phyloP scores from a whole-genome alignment of 2,113 vertebrate genomes.

The Martes martes region DNA sequence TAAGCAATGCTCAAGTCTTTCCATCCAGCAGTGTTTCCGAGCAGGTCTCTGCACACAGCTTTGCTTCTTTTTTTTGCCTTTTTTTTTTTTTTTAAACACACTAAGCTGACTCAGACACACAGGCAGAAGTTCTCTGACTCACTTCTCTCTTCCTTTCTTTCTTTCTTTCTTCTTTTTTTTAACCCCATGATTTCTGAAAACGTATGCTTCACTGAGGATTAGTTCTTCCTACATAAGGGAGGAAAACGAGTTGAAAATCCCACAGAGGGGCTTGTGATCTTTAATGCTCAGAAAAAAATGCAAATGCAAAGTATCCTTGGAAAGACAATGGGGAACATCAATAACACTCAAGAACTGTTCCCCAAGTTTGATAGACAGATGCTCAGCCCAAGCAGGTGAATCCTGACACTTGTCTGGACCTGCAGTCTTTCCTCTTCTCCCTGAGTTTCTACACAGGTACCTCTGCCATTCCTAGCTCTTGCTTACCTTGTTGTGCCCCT shows the following conservation, averaged over 20 bases:
- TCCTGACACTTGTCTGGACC: background rate
- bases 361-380: background rate
- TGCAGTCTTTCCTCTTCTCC: background rate
- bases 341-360: background rate
- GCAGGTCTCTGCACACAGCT: conserved; percentile 60
- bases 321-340: background rate
- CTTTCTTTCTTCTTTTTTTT: background rate
- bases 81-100: conserved; percentile 41
- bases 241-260: background rate
- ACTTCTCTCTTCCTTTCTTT: conserved; percentile 52
- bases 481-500: background rate
- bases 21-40: conserved; percentile 82
- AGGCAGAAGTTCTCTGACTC: conserved; percentile 80
- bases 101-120: conserved; percentile 79
- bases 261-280: background rate
- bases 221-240: background rate
- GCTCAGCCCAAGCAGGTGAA: background rate
- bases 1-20: conserved; percentile 71
- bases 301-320: background rate
- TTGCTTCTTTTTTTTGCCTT: background rate
- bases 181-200: conserved; percentile 18
- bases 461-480: too few species aligned
- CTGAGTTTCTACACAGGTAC: background rate
- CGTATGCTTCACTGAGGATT: background rate
- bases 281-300: background rate